Evolutionary conservation across 2,888 invertebrate genomes (phyloP), one percentile per base, ranked within the genome.

Genomic region (Nycteola revayana): DNA sequence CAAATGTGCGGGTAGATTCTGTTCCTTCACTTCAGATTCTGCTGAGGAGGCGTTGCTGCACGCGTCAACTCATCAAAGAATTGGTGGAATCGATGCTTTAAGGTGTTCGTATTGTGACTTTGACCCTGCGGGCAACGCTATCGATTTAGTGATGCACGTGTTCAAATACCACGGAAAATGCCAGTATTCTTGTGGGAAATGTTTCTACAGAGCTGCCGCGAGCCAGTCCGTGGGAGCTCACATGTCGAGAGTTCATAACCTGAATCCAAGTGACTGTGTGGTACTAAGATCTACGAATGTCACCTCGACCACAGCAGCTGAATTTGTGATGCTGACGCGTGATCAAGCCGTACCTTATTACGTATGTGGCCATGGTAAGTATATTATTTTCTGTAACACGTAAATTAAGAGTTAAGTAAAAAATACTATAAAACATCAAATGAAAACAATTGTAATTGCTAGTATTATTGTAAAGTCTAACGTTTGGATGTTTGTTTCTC

Each of bases 171-270:
- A 95, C 57, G 89, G 88, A 0, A 75, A 84, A 32, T 92, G 93
- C 55, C 79, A 85, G 14, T 94, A 77, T 55, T 91, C 91, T 17
- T 95, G 95, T 57, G 80, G 77, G 2, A 86, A 90, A 48, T 95
- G 95, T 60, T 91, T 94, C 57, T 94, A 94, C 66, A 82, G 94
- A 28, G 91, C 92, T 0, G 75, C 89, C 0, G 79, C 89, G 0
- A 86, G 89, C 28, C 90, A 91, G 33, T 90, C 92, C 28, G 92
- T 94, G 0, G 82, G 89, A 9, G 75, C 91, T 3, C 94, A 94
- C 68, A 90, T 91, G 25, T 49, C 64, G 7, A 63, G 76, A 8
- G 60, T 66, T 2, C 90, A 90, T 39, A 59, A 60, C 0, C 45
- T 39, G 1, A 26, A 53, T 5, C 43, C 54, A 0, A 26, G 28